Conservation (phyloP, 1,140 invertebrate genomes). For the Bemisia tabaci region DNA sequence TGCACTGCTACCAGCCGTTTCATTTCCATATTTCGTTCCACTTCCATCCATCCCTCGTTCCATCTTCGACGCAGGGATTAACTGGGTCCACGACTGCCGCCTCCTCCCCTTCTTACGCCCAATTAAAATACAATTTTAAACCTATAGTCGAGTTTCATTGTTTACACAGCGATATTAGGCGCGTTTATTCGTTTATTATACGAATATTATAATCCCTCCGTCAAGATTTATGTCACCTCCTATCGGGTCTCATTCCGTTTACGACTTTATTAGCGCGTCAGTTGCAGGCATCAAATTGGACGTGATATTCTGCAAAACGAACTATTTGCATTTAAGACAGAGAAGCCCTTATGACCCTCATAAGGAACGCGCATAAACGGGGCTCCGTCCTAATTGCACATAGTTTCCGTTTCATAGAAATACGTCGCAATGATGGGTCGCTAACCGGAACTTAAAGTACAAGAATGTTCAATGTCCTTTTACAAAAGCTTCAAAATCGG, state of each 20-base stretch:
- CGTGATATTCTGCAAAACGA: too few relatives aligned
- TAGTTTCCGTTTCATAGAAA: too few relatives aligned
- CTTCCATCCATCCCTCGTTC: background rate
- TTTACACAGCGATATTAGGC: background rate
- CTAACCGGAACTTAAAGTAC: too few relatives aligned
- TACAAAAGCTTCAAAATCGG: too few relatives aligned
- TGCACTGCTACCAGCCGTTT: background rate
- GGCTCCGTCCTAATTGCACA: too few relatives aligned
- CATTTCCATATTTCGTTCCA: background rate
- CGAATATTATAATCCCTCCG: background rate
- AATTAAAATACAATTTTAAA: background rate
- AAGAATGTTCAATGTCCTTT: too few relatives aligned
- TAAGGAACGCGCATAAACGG: too few relatives aligned
- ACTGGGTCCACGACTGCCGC: background rate
- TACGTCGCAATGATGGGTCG: too few relatives aligned
- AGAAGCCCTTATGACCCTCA: too few relatives aligned
- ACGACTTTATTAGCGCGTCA: background rate
- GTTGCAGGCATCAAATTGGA: too few relatives aligned
- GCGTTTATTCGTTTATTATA: background rate
- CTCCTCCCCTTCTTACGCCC: background rate
- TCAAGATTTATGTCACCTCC: background rate
- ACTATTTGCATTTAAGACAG: too few relatives aligned
- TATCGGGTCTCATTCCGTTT: too few relatives aligned
- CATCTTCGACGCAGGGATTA: background rate
- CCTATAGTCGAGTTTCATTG: background rate